Base-by-base conservation (phyloP, 1,140 invertebrate species). In the Marisa cornuarietis region DNA sequence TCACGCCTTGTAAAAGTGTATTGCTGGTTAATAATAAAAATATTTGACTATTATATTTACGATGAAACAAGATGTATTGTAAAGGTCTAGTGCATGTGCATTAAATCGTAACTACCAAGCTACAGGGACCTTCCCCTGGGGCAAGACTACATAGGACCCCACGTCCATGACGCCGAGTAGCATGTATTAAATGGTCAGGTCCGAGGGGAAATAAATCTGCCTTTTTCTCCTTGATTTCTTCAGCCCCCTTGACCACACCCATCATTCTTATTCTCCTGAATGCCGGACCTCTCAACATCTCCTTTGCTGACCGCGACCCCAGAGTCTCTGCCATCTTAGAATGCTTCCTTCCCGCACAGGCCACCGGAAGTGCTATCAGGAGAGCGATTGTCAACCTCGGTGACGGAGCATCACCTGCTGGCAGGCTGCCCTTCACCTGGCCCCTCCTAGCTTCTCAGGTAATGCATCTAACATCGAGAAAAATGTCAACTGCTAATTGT, bases 351-450 rank as follows among this genome's bases (percentile, higher is more conserved):
- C 87, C 88, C 22, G 88, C 82, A 13, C 87, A 90, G 76, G 77
- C 83, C 0, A 85, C 86, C 11, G 89, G 89, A n/a, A 83, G 83
- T n/a, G 89, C 88, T 58, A n/a, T 90, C 0, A 66, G 68, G n/a
- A 76, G 68, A 20, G 71, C 85, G 7, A 54, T 90, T 9, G 79
- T 78, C 3, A 80, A 73, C 22, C 73, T 78, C 31, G 83, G 82
- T 26, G 65, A 61, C 6, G 66, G 79, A 66, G 54, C 78, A n/a
- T 85, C 83, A 69, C 87, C 87, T 49, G 86, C 85, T 24, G 89
- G 82, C 10, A 68, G 88, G n/a, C 72, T 90, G n/a, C 87, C 88
- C 14, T 82, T 78, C 71, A 88, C 89, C 13, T 89, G 87, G 88
- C 83, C 82, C 20, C 75, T 62, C 26, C 68, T 73, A 63, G 51